Evolutionary conservation across 37 sponge, comb jelly and placozoan genomes (phyloP).

Genomic region (Ephydatia muelleri): DNA sequence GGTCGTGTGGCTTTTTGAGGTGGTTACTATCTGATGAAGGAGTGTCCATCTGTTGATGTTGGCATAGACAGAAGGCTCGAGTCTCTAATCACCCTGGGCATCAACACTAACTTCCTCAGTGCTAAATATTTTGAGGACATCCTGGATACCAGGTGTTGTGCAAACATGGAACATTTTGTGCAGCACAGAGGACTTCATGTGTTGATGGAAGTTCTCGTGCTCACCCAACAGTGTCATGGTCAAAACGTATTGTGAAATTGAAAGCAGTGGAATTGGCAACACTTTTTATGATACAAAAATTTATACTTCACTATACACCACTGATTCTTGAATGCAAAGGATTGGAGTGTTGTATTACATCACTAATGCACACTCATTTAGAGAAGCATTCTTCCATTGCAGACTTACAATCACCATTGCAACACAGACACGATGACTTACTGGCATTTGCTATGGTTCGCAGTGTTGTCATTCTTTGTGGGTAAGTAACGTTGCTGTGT

Average conservation of each 20-base stretch:
- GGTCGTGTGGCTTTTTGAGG: background rate
- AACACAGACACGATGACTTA: background rate
- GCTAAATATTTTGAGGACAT: background rate
- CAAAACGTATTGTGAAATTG: background rate
- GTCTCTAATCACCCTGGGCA: background rate
- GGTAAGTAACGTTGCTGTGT: background rate
- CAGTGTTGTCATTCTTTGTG: background rate
- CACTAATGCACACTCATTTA: background rate
- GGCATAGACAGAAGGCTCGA: background rate
- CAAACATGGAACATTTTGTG: background rate
- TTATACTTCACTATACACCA: background rate
- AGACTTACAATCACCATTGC: background rate
- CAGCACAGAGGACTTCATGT: background rate
- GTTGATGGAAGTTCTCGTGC: background rate
- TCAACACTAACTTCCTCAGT: background rate
- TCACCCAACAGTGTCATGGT: background rate
- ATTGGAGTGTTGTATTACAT: background rate
- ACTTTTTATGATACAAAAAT: background rate
- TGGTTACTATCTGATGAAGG: background rate
- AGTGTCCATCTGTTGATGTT: background rate
- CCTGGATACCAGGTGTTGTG: background rate
- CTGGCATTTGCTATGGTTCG: background rate
- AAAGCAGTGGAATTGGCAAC: background rate
- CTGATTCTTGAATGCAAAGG: background rate
- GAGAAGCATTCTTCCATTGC: background rate